Evolutionary conservation across 2,888 invertebrate genomes (phyloP).

Genomic region (Conchocele bisecta): DNA sequence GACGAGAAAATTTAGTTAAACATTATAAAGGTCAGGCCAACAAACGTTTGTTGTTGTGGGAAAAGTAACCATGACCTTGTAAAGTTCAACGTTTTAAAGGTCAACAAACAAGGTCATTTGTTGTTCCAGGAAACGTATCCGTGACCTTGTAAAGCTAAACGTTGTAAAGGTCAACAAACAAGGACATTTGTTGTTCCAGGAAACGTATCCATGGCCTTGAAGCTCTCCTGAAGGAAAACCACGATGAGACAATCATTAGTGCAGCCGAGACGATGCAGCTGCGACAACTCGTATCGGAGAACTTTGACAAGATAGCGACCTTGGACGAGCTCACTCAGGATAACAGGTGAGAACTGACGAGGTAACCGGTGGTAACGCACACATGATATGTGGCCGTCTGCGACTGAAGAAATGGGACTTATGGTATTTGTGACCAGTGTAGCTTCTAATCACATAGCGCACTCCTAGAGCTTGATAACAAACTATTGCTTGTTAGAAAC

Average conservation of each 20-base stretch:
- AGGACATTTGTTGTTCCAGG: slow-evolving; percentile 28
- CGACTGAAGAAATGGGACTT: too few relatives aligned
- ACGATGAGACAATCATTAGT: slow-evolving; percentile 50
- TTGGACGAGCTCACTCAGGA: slow-evolving; percentile 60
- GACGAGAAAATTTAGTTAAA: too few relatives aligned
- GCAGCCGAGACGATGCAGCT: slow-evolving; percentile 73
- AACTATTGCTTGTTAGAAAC: too few relatives aligned
- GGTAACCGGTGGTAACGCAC: background rate
- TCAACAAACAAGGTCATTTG: too few relatives aligned
- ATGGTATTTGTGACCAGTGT: too few relatives aligned
- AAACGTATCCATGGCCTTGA: slow-evolving; percentile 34
- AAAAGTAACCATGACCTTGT: slow-evolving; percentile 10
- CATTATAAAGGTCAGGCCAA: too few relatives aligned
- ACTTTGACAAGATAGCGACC: slow-evolving; percentile 54
- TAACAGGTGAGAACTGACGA: slow-evolving; percentile 43
- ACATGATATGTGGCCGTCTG: background rate
- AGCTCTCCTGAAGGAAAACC: slow-evolving; percentile 36
- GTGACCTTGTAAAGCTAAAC: too few relatives aligned
- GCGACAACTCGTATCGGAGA: slow-evolving; percentile 66
- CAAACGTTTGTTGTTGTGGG: too few relatives aligned
- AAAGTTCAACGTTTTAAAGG: background rate
- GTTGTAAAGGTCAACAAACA: background rate
- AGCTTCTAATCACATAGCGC: too few relatives aligned
- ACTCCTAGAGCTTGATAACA: too few relatives aligned
- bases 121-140: background rate